phyloP scores from a whole-genome alignment of 2,113 vertebrate genomes.

The Cebidichthys violaceus region DNA sequence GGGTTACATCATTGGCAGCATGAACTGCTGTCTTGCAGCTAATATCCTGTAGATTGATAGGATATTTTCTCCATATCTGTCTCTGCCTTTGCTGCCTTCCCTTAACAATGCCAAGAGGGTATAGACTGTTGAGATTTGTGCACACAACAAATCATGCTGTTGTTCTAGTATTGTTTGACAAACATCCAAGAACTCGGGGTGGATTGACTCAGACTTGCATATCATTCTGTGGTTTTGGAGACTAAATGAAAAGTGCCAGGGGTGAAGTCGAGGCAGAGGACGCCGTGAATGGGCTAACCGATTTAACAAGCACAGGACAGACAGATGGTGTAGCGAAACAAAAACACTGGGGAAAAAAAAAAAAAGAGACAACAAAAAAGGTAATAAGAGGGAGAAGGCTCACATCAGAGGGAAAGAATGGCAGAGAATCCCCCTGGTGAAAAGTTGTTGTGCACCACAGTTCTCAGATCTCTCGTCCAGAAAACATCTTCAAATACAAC shows the following conservation, averaged over 20 bases:
- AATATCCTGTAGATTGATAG: slow-evolving; percentile 80
- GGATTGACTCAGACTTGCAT: slow-evolving; percentile 68
- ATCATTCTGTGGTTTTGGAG: slow-evolving; percentile 60
- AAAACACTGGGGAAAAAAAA: slow-evolving; percentile 16
- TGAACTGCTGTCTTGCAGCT: slow-evolving; percentile 73
- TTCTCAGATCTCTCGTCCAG: slow-evolving; percentile 62
- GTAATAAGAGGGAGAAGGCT: slow-evolving; percentile 56
- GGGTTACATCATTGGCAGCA: slow-evolving; percentile 78
- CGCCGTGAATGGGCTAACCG: slow-evolving; percentile 51
- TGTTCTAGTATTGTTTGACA: slow-evolving; percentile 66
- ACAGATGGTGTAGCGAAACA: slow-evolving; percentile 66
- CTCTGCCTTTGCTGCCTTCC: slow-evolving; percentile 62
- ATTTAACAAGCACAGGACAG: slow-evolving; percentile 63
- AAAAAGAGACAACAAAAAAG: slow-evolving; percentile 44
- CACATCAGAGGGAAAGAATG: slow-evolving; percentile 49
- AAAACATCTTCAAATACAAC: slow-evolving; percentile 66
- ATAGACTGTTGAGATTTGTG: slow-evolving; percentile 62
- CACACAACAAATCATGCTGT: slow-evolving; percentile 67
- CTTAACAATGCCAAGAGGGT: slow-evolving; percentile 76
- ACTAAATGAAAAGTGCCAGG: slow-evolving; percentile 65
- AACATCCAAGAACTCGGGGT: slow-evolving; percentile 66
- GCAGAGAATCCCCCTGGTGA: slow-evolving; percentile 65
- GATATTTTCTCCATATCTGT: slow-evolving; percentile 76
- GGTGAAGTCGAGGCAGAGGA: slow-evolving; percentile 63
- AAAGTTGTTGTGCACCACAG: slow-evolving; percentile 53